phyloP scores from a whole-genome alignment of 2,113 vertebrate species.

The Melanostigma gelatinosum region DNA sequence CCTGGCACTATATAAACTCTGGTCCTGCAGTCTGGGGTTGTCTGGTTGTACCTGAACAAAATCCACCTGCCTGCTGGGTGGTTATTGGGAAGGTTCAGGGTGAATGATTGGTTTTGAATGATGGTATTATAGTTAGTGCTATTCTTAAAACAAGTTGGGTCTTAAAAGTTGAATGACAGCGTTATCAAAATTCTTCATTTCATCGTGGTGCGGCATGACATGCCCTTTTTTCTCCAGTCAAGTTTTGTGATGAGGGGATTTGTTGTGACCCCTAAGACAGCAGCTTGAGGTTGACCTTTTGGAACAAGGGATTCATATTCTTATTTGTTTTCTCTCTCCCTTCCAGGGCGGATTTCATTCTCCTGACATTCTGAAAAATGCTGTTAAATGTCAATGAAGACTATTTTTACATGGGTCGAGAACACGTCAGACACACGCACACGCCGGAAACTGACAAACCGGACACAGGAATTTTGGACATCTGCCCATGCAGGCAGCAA shows the following conservation, averaged over 20 bases:
- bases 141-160: neutral
- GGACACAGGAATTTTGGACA: constrained; percentile 28
- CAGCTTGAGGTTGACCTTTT: constrained; percentile 68
- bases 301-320: constrained; percentile 74
- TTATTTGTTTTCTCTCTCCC: constrained; percentile 65
- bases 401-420: constrained; percentile 79
- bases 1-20: too few species aligned
- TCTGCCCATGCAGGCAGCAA: neutral
- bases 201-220: constrained; percentile 27
- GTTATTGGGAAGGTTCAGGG: neutral
- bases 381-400: constrained; percentile 82
- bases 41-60: neutral
- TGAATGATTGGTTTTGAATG: neutral
- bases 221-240: constrained; percentile 63
- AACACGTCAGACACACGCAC: constrained; percentile 46
- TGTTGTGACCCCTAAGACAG: constrained; percentile 71
- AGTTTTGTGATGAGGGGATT: constrained; percentile 68
- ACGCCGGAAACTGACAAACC: neutral
- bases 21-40: too few species aligned
- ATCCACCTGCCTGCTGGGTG: neutral
- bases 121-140: neutral
- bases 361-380: constrained; percentile 78
- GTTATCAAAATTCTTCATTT: constrained; percentile 50
- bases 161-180: constrained; percentile 38
- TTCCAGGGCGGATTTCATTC: constrained; percentile 70